Evolutionary conservation across 1,140 invertebrate genomes (phyloP).

Genomic region (Pantala flavescens): DNA sequence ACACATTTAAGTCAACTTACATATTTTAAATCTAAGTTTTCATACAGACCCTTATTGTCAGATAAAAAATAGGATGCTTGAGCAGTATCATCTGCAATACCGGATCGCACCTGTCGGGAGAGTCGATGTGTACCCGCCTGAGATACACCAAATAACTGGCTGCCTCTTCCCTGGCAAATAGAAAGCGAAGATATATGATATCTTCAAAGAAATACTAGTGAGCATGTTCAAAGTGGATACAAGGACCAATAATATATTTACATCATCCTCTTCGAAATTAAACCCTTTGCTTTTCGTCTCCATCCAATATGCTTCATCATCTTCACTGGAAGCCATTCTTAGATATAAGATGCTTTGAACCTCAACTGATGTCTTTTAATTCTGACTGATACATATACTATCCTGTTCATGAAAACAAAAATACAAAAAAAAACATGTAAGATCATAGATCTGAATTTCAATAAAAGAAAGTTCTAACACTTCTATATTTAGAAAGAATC

Average conservation of each 20-base stretch:
- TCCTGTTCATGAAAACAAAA: too few relatives aligned
- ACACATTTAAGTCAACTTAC: too few relatives aligned
- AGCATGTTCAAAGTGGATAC: neutral
- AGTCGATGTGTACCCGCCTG: neutral
- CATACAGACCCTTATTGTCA: neutral
- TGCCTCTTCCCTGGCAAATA: neutral
- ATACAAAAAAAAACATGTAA: too few relatives aligned
- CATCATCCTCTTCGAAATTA: slow-evolving; percentile 8
- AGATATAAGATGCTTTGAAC: too few relatives aligned
- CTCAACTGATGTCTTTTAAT: too few relatives aligned
- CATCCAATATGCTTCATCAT: slow-evolving; percentile 12
- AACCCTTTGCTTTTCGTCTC: slow-evolving; percentile 12
- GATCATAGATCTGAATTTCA: too few relatives aligned
- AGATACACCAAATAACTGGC: neutral
- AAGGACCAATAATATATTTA: neutral
- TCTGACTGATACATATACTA: too few relatives aligned
- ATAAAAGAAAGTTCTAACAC: too few relatives aligned
- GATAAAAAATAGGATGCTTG: neutral
- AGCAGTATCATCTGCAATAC: neutral
- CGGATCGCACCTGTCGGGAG: neutral
- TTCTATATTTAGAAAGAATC: too few relatives aligned
- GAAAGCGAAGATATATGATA: too few relatives aligned
- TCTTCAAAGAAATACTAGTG: too few relatives aligned
- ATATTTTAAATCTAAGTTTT: too few relatives aligned
- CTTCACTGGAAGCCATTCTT: neutral